Percentiles rank a stretch among this genome's conserved stretches.
phyloP scores from a whole-genome alignment of 1,140 invertebrate species.

The Drosophila ogumai region DNA sequence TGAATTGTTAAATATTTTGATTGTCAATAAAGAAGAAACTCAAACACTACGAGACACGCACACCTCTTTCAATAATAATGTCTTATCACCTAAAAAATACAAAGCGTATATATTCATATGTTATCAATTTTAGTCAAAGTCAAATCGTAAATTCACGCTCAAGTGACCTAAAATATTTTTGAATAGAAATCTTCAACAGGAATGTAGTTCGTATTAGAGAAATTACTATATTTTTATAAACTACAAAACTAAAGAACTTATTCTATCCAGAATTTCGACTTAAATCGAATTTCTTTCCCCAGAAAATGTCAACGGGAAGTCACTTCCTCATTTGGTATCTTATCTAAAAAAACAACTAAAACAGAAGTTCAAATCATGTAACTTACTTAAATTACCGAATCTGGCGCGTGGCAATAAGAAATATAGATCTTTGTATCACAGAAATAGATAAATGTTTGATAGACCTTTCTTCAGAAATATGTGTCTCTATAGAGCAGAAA shows the following conservation, averaged over 20 bases:
- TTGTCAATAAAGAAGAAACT: background rate
- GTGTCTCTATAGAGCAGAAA: background rate
- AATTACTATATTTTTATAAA: background rate
- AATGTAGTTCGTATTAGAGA: background rate
- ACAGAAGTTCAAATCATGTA: constrained; percentile 3
- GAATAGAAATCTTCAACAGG: background rate
- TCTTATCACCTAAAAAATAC: background rate
- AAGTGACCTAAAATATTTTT: constrained; percentile 1
- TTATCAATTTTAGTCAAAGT: constrained; percentile 13
- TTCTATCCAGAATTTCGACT: background rate
- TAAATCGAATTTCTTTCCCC: background rate
- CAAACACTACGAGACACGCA: background rate
- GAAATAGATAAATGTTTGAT: background rate
- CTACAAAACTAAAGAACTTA: background rate
- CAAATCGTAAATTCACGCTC: background rate
- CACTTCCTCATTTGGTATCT: constrained; percentile 25
- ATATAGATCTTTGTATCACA: background rate
- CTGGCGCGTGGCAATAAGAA: background rate
- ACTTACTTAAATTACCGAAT: constrained; percentile 25
- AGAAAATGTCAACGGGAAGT: background rate
- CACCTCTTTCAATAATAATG: constrained; percentile 8
- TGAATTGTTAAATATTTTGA: constrained; percentile 10
- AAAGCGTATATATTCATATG: background rate
- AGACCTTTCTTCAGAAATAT: background rate
- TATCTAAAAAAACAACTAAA: constrained; percentile 20